These are phyloP conservation scores for Lepidurus apus DNA, from an alignment of 1,140 invertebrate species.

Conservation along the genomic window DNA sequence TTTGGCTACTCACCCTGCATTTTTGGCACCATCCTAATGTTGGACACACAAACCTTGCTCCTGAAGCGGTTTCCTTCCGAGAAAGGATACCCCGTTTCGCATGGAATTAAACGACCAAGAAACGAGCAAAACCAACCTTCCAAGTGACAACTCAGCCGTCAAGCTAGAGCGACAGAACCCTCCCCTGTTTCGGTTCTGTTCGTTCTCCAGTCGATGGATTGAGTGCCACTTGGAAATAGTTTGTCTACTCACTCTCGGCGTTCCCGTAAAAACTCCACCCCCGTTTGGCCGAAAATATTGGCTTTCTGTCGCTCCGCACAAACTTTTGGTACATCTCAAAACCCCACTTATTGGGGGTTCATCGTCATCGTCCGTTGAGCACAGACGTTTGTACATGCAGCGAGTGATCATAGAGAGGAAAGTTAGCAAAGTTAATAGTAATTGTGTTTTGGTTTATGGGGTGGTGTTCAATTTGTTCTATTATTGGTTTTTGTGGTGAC, in stretches of 20 bases:
- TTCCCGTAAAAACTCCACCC: neutral
- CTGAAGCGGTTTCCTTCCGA: neutral
- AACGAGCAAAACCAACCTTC: neutral
- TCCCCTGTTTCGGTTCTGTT: neutral
- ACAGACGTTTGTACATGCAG: no score
- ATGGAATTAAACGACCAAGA: neutral
- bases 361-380: no score
- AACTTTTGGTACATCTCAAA: neutral
- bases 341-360: neutral
- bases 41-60: neutral
- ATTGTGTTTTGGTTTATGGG: no score
- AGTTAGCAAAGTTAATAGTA: no score
- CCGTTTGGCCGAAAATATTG: neutral
- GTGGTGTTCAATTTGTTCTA: no score
- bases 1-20: neutral
- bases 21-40: neutral
- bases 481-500: no score
- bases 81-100: neutral
- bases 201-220: neutral
- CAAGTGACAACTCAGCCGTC: neutral
- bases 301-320: constrained; percentile 5
- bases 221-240: neutral
- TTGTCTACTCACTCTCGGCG: no score
- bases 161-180: neutral
- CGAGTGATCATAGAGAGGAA: no score